A percentile compares a stretch with the other conserved stretches of the same genome.
Conservation (phyloP, 1,140 invertebrate genomes). For the Euura lappo region DNA sequence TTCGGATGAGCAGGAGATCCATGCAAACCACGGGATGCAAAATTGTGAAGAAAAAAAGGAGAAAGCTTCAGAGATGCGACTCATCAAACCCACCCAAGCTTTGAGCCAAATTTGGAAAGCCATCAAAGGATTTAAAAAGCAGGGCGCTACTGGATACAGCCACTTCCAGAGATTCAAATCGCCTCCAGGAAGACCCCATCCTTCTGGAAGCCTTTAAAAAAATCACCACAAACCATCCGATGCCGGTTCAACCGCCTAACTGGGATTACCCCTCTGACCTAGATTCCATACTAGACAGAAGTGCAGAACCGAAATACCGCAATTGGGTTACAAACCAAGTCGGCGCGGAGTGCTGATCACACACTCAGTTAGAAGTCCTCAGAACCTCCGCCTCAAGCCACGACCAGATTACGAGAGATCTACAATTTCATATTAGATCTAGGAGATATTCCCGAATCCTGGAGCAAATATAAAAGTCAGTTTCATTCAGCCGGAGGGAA, state of each 20-base stretch:
- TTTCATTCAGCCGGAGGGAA: background rate
- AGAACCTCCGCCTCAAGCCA: background rate
- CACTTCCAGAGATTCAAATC: background rate
- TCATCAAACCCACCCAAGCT: background rate
- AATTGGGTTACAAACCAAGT: background rate
- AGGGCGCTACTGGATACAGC: background rate
- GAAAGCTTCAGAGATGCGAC: background rate
- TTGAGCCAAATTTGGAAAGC: background rate
- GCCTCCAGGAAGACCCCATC: background rate
- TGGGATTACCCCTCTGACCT: background rate
- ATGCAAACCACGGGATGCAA: too few relatives aligned
- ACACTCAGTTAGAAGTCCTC: background rate
- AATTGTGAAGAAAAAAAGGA: background rate
- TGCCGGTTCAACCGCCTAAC: background rate
- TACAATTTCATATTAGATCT: background rate
- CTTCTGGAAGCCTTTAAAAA: background rate
- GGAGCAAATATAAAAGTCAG: background rate
- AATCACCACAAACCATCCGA: background rate
- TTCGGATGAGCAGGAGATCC: too few relatives aligned
- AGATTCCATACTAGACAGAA: background rate
- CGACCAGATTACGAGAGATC: background rate
- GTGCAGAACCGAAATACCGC: background rate
- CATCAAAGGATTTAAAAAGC: background rate
- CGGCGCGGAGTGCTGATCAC: background rate
- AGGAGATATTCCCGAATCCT: background rate